Base-by-base conservation (phyloP, 1,140 invertebrate species). In the Penaeus chinensis region DNA sequence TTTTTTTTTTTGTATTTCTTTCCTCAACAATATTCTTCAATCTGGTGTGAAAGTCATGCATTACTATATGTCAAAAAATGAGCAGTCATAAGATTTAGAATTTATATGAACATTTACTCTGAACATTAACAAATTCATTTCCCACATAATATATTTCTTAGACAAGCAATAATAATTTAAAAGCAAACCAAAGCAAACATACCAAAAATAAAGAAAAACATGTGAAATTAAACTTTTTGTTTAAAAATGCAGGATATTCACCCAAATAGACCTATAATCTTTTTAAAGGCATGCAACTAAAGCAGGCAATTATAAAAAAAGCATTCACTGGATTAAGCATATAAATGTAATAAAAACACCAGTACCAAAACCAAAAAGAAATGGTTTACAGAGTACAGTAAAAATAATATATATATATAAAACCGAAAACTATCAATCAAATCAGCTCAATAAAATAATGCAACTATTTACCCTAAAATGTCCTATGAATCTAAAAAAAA, bases 321-420 rank as follows among this genome's bases (percentile, higher is more conserved):
- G 81, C 81, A 69, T 20, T 82, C 71, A 69, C 63, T 69, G 81
- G 65, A 82, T 69, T 65, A 82, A 82, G 81, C 81, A 82, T 82
- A 82, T 42, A 62, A 54, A 24, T 69, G 65, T 66, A 32, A 69
- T 82, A 69, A 66, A 16, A n/a, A 82, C 65, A 82, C 63, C 63
- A 47, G 47, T 69, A 82, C 80, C 27, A 82, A n/a, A 82, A 37
- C 13, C 54, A 54, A 54, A 54, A 11, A 54, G 54, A 54, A 54
- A 47, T 61, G 47, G 54, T 61, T 79, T 60, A 79, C 54, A 79
- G 10, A 60, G 54, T 79, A 60, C 20, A 61, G 16, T 61, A 79
- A 4, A 61, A 61, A 60, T 61, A 61, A 61, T 47, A 66, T 37
- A 82, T 20, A 82, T 63, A n/a, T 42, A 65, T 37, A 61, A 81